Evolutionary conservation across 1,140 invertebrate genomes (phyloP), one percentile per base, ranked within the genome.

Genomic region (Lepidurus couesii): DNA sequence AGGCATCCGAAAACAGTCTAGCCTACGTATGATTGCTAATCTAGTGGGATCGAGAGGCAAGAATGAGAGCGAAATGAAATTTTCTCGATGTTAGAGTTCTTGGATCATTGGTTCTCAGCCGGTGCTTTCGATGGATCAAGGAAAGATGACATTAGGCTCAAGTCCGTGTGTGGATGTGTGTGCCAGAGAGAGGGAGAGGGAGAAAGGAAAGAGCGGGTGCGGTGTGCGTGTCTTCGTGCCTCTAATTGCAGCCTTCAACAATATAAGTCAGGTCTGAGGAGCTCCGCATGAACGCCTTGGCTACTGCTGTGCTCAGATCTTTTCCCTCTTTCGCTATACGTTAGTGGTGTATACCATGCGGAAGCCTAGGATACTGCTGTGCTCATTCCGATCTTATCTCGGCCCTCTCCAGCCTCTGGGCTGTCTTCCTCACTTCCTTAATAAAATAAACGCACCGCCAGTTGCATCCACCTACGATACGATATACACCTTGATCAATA

Each of bases 371-470:
- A 13, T 65, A 34, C 21, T 65, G 16, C 53, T 65, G 16, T 21
- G 16, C n/a, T 7, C 16, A 16, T 3, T 13, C 6, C 16, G 53
- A 65, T 65, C 53, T 16, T 65, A 34, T 65, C 16, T 65, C 53
- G 21, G 16, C 9, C 45, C 8, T 9, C 53, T 65, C 53, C 34
- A 34, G 13, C 53, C 53, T 21, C 53, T n/a, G 21, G 21, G 53
- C 53, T 65, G 53, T 65, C 53, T 65, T 65, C 53, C 53, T 65
- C 6, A 65, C 53, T 65, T 65, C 53, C 53, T 65, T 65, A 65
- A 65, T 65, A 65, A 65, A 65, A 65, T 65, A 65, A 65, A 65
- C 21, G 53, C 53, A 65, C 53, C 53, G 53, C 53, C 13, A 65
- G 53, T 65, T 65, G n/a, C 53, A 65, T 65, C 53, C 53, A 65